phyloP scores from a whole-genome alignment of 2,888 invertebrate species.

The Hermaeophaga mercurialis region DNA sequence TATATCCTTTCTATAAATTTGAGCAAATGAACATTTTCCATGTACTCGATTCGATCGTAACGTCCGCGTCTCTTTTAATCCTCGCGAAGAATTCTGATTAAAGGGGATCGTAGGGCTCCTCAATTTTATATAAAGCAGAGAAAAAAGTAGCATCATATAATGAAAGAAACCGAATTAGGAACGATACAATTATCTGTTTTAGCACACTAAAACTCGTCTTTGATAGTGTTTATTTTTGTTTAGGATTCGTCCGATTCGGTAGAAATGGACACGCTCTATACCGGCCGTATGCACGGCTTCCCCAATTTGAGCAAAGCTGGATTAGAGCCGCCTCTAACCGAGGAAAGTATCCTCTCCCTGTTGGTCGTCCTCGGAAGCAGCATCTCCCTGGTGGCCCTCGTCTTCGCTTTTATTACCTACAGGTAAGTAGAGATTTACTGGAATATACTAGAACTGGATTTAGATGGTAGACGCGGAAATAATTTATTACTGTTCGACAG shows the following conservation, averaged over 20 bases:
- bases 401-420: slow-evolving; percentile 73
- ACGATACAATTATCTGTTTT: neutral
- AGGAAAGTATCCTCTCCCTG: slow-evolving; percentile 67
- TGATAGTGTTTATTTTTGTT: slow-evolving; percentile 7
- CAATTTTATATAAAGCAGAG: no score
- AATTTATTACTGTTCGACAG: no score
- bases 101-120: no score
- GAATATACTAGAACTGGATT: no score
- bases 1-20: slow-evolving; percentile 3
- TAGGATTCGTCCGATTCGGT: neutral
- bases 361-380: slow-evolving; percentile 70
- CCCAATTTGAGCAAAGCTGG: slow-evolving; percentile 52
- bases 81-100: no score
- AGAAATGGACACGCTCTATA: slow-evolving; percentile 60
- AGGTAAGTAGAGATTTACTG: slow-evolving; percentile 60
- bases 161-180: neutral
- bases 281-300: slow-evolving; percentile 59
- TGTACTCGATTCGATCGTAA: neutral
- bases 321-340: slow-evolving; percentile 55
- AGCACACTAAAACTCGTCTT: no score
- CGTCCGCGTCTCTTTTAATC: no score
- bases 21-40: slow-evolving; percentile 7
- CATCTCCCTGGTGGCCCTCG: slow-evolving; percentile 68
- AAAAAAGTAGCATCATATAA: no score
- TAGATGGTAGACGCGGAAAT: no score